Conservation (phyloP, 2,797 vertebrate species). For the Pantherophis vulpinus region DNA sequence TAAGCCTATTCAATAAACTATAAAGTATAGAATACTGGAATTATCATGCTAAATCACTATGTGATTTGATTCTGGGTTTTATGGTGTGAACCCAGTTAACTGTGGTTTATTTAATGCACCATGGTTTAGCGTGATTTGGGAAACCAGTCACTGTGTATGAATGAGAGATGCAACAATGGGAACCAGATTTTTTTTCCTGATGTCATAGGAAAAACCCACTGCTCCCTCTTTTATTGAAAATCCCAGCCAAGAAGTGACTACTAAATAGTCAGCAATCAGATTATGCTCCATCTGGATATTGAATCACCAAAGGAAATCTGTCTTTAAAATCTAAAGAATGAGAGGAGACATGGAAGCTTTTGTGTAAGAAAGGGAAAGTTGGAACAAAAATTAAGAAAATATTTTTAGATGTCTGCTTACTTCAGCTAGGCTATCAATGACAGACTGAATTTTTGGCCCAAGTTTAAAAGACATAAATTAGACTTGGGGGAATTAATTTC, state of each 20-base stretch:
- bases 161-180: not conserved
- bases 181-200: not conserved
- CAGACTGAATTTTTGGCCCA: not conserved
- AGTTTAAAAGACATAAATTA: not conserved
- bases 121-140: not conserved
- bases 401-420: not conserved
- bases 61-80: not conserved
- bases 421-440: not conserved
- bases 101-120: not conserved
- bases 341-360: not conserved
- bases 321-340: not conserved
- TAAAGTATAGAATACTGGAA: not conserved
- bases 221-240: not conserved
- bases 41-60: not conserved
- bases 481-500: too few relatives aligned
- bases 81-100: not conserved
- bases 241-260: not conserved
- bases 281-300: not conserved
- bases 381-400: not conserved
- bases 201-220: not conserved
- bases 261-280: fast-evolving
- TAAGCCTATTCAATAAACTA: not conserved
- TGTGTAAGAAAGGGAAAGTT: not conserved
- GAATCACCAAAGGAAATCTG: not conserved
- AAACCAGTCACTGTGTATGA: not conserved